Evolutionary conservation across 2,797 vertebrate genomes (phyloP), one percentile per base, ranked within the genome.

Genomic region (Prionace glauca): DNA sequence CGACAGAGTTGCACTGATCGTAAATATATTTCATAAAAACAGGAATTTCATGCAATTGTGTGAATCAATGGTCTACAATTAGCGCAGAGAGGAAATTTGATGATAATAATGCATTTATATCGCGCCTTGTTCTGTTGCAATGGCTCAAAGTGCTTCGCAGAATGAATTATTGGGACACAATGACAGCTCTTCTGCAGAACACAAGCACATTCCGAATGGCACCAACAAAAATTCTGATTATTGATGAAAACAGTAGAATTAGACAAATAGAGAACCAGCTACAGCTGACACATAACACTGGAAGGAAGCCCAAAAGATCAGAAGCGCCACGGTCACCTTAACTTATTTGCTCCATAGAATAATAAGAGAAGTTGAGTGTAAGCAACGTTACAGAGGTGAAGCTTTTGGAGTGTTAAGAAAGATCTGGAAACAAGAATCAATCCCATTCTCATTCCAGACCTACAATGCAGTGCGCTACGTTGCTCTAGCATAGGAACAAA

Each of bases 41-140:
- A 56, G 50, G 2, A 12, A 60, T 88, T 88, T 29, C 26, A 14
- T 88, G 56, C 56, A 62, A 7, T 14, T 32, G 56, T 87, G 84
- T 62, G 32, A 62, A 18, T 29, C 29, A 60, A 62, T 90, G 87
- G 56, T 90, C 12, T 62, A 90, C n/a, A 62, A 60, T 62, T 90
- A 90, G 56, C 87, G 87, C 56, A 62, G 50, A 90, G 29, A 90
- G 26, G 87, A 90, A 90, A 62, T 60, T 45, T 45, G 79, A n/a
- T n/a, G 12, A 90, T 16, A 90, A 90, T 32, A 62, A 32, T 90
- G 87, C 50, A 50, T 90, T 60, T 90, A 90, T 90, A 90, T 90
- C 32, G 87, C 87, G 56, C 87, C 87, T 32, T 18, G 32, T 32
- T 50, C 62, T 5, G 5, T 87, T 9, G 29, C 32, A 90, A 62